Evolutionary conservation across 2,888 invertebrate species (phyloP).

Genomic region (Euzetes globulus): DNA sequence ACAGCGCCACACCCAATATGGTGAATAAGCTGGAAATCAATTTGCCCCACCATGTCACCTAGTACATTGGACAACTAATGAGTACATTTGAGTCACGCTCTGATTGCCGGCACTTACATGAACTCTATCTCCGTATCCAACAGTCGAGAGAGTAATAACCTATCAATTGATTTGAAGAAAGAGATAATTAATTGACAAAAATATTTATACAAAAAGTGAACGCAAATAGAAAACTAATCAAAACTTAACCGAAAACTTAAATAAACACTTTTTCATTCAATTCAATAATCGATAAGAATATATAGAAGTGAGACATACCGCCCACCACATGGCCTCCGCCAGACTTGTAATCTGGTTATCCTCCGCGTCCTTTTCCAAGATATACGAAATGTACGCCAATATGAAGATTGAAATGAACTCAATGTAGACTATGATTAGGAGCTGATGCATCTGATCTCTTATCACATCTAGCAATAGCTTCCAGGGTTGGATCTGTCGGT

Average conservation of each 20-base stretch:
- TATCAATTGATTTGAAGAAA: not conserved
- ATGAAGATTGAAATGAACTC: constrained; percentile 7
- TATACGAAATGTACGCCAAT: constrained; percentile 19
- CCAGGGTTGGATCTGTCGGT: constrained; percentile 27
- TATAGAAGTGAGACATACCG: not conserved
- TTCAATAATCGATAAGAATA: too few species aligned
- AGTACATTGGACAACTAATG: not conserved
- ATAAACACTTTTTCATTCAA: too few species aligned
- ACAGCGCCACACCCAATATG: constrained; percentile 15
- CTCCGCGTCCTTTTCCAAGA: constrained; percentile 1
- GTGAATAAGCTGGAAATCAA: constrained; percentile 1
- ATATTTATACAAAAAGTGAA: too few species aligned
- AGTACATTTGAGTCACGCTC: too few species aligned
- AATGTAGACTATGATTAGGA: constrained; percentile 25
- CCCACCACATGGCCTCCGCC: constrained; percentile 1
- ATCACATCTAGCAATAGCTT: constrained; percentile 2
- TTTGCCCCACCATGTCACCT: constrained; percentile 30
- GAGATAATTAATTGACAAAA: not conserved
- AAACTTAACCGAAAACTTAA: too few species aligned
- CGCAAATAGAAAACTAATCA: too few species aligned
- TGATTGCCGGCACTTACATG: not conserved
- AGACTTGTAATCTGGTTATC: not conserved
- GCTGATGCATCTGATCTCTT: constrained; percentile 12
- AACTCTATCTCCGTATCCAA: constrained; percentile 32
- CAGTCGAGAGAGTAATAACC: constrained; percentile 31